These are phyloP conservation scores for Heliconius erato DNA, from an alignment of 2,888 invertebrate species.

Conservation along the genomic window DNA sequence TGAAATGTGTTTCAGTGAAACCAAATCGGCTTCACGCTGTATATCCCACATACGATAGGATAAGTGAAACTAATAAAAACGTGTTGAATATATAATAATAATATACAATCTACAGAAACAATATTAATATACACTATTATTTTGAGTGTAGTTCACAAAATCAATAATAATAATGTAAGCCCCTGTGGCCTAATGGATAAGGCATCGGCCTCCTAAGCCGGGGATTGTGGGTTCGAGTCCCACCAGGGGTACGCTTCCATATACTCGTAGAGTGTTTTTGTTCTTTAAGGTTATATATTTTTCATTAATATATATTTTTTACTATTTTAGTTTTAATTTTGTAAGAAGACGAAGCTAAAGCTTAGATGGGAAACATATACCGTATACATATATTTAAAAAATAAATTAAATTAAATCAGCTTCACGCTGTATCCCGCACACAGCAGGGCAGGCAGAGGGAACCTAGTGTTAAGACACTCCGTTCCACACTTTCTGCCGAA, in stretches of 20 bases:
- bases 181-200: constrained; percentile 92
- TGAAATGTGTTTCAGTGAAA: no score
- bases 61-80: background rate
- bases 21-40: no score
- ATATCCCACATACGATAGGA: no score
- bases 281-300: background rate
- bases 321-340: background rate
- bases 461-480: no score
- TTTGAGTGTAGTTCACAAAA: background rate
- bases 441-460: no score
- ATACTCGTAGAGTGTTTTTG: background rate
- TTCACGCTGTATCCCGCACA: no score
- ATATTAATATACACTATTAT: background rate
- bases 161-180: constrained; percentile 61
- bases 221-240: constrained; percentile 92
- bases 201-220: constrained; percentile 92
- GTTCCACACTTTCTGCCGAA: no score
- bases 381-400: background rate
- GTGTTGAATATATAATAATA: background rate
- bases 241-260: constrained; percentile 88
- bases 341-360: background rate
- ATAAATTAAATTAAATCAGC: no score
- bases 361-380: background rate
- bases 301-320: background rate
- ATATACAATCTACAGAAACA: background rate